Conservation (phyloP, 2,113 vertebrate genomes). For the Oreochromis tanganicae region DNA sequence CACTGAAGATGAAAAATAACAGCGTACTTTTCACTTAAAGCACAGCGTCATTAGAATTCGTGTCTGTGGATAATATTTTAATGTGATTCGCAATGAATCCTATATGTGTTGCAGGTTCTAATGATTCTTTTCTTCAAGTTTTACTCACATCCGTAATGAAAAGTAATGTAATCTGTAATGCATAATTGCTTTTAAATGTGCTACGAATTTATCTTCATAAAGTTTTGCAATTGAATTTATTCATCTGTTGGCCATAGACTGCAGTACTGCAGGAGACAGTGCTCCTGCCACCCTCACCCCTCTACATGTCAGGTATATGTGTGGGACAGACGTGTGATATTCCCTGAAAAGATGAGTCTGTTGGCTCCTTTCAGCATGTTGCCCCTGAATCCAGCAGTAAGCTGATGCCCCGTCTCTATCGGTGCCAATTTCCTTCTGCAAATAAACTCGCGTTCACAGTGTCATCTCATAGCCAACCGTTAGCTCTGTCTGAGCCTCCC, state of each 20-base stretch:
- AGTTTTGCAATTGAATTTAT: not conserved
- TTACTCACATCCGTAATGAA: not conserved
- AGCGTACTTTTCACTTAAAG: not conserved
- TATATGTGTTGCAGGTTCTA: not conserved
- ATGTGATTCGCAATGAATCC: not conserved
- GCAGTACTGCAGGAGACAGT: not conserved
- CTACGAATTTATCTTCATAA: not conserved
- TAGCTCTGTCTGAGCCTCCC: slow-evolving; percentile 8
- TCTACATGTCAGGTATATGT: not conserved
- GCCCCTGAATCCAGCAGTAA: slow-evolving; percentile 21
- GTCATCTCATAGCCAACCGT: slow-evolving; percentile 29
- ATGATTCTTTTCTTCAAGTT: not conserved
- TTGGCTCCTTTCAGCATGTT: slow-evolving; percentile 15
- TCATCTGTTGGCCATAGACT: not conserved
- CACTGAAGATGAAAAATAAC: not conserved
- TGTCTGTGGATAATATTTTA: not conserved
- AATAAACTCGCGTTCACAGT: slow-evolving; percentile 24
- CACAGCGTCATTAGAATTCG: not conserved
- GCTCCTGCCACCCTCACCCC: not conserved
- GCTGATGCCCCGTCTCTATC: not conserved
- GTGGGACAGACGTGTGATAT: slow-evolving; percentile 40
- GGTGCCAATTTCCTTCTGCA: slow-evolving; percentile 15
- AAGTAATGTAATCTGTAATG: not conserved
- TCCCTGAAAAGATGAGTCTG: not conserved
- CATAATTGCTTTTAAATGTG: not conserved